Evolutionary conservation across 2,888 invertebrate species (phyloP), one percentile per base, ranked within the genome.

Genomic region (Synanthedon tipuliformis): DNA sequence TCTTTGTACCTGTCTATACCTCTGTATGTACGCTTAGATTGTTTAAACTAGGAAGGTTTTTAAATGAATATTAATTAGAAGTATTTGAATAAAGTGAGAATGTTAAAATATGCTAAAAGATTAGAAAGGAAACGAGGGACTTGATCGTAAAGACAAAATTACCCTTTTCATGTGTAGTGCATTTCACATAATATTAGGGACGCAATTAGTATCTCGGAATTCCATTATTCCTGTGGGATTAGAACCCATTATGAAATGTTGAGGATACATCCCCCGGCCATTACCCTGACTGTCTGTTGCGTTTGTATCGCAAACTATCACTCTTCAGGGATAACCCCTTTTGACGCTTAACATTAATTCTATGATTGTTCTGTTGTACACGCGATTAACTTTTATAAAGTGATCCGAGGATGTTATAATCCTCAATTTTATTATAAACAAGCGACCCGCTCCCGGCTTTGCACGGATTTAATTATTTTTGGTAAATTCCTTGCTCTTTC

Each of bases 241-340:
- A 18, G 27, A 48, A 55, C 55, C 27, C 41, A 23, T 51, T 45
- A 18, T 52, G 41, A 51, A 51, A 51, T 45, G 23, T 45, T 45
- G 13, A 55, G 53, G 53, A 56, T 54, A 51, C 51, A 23, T 15
- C 49, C 48, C 48, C 41, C 60, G 57, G 63, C 67, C 60, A 59
- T 66, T 62, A 65, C 64, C 58, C 56, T 61, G 62, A 65, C 62
- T 66, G 67, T 65, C 62, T 66, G 67, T 65, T 62, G 61, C 61
- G 55, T 60, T 56, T 49, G 3, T 15, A 49, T 16, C 18, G 16
- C 18, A 49, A 16, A 16, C 49, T 12, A 16, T 12, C 49, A 49
- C 12, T 18, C 18, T 49, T 62, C 4, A 57, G 57, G 54, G 58
- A 58, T 49, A 49, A 49, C 18, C 49, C 49, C 8, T 49, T 18